These are phyloP conservation scores for Micrastur ruficollis DNA, from an alignment of 2,797 vertebrate genomes.

Conservation along the genomic window DNA sequence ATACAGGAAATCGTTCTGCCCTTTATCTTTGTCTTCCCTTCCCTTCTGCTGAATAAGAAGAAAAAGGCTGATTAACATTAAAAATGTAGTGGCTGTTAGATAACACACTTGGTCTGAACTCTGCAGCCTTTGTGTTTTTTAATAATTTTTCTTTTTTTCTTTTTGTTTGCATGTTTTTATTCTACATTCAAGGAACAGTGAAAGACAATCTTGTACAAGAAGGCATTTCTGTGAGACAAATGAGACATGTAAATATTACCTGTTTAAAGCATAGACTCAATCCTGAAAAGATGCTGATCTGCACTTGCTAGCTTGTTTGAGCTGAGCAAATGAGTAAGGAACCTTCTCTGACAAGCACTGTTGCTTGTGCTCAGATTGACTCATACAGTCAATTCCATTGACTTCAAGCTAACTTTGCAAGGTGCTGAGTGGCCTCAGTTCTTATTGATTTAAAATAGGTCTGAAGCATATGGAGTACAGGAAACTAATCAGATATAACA, in stretches of 20 bases:
- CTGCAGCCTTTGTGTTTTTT: accelerated
- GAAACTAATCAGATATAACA: background rate
- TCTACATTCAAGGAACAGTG: background rate
- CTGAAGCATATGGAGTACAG: background rate
- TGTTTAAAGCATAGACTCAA: background rate
- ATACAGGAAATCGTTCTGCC: background rate
- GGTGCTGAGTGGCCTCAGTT: background rate
- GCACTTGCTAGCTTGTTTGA: background rate
- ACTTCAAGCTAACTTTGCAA: background rate
- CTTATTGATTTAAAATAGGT: background rate
- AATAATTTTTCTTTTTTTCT: background rate
- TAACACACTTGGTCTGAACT: background rate
- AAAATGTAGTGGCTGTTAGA: background rate
- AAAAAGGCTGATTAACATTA: background rate
- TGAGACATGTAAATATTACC: background rate
- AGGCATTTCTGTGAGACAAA: background rate
- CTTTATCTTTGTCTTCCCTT: background rate
- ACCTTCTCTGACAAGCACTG: background rate
- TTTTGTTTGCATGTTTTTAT: background rate
- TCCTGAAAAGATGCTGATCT: background rate
- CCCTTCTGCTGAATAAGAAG: background rate
- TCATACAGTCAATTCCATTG: background rate
- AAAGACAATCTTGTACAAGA: background rate
- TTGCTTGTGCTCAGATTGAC: background rate
- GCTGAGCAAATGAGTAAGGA: background rate